Evolutionary conservation across 1,140 invertebrate genomes (phyloP), one percentile per base, ranked within the genome.

Genomic region (Solenopsis invicta): DNA sequence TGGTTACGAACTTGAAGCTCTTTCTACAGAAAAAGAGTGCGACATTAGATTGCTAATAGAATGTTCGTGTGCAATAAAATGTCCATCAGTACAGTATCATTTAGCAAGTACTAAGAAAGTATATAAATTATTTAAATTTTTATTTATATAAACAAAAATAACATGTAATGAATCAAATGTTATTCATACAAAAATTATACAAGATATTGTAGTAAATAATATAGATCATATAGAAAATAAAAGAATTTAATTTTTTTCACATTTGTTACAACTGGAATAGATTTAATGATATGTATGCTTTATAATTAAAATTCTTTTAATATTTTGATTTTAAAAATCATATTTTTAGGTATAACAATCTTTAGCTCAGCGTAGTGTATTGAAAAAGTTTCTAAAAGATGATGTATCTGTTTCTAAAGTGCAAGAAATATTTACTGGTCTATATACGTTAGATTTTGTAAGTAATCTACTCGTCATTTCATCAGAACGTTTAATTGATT

Each of bases 61-160:
- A 95, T 96, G 97, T 90, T 99, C 92, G 54, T 95, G 95, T 59
- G 98, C 99, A 9, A 99, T 99, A 88, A 99, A 99, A 95, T 99
- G 98, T 94, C 99, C 99, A 2, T 98, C 98, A 41, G 98, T 99
- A 88, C 97, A 98, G 2, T 98, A 98, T 94, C 98, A 98, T 93
- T 95, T 98, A 91, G 97, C 97, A 5, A 98, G 98, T 67, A 98
- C 97, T 0, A 98, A 98, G 94, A 98, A 98, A 95, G 97, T 95
- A 92, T 41, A 21, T 72, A 48, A 54, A 64, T 69, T n/a, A 62
- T 81, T 54, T 74, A n/a, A n/a, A 61, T 76, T 75, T 69, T 37
- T 1, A n/a, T n/a, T n/a, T n/a, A n/a, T n/a, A 12, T 66, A 54
- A 76, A 66, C 13, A 34, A 62, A 2, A 54, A 21, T 24, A 45